These are phyloP conservation scores for Styela clava DNA, from an alignment of 23 tunicate genomes.

Conservation along the genomic window DNA sequence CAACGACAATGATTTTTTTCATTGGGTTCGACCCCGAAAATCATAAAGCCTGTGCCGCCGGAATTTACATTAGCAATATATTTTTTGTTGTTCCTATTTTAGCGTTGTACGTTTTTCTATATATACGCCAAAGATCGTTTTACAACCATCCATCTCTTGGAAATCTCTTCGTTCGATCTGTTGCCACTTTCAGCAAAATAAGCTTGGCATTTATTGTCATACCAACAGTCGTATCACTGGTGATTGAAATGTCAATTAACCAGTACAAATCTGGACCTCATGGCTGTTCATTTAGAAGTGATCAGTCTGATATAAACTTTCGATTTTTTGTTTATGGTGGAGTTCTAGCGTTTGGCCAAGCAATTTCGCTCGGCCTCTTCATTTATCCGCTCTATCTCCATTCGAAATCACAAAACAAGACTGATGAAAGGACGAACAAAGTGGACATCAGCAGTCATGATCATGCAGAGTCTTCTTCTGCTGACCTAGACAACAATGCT, in stretches of 20 bases:
- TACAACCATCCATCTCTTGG: background rate
- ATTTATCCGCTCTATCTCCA: background rate
- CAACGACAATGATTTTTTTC: background rate
- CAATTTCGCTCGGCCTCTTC: background rate
- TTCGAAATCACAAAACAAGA: background rate
- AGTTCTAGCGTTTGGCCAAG: background rate
- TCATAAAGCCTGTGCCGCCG: background rate
- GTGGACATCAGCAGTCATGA: background rate
- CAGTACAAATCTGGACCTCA: background rate
- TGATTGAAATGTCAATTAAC: background rate
- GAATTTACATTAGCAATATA: background rate
- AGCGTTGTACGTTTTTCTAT: background rate
- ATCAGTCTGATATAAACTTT: background rate
- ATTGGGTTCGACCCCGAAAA: slow-evolving; percentile 5
- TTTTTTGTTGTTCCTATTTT: background rate
- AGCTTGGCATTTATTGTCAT: background rate
- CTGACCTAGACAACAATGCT: background rate
- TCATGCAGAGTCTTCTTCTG: background rate
- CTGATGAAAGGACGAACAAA: background rate
- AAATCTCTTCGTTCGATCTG: background rate
- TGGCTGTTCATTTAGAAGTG: background rate
- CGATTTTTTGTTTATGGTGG: background rate
- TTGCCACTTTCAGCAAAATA: background rate
- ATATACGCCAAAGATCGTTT: slow-evolving; percentile 1
- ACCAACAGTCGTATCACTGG: background rate